Evolutionary conservation across 1,140 invertebrate species (phyloP).

Genomic region (Trichonephila clavata): DNA sequence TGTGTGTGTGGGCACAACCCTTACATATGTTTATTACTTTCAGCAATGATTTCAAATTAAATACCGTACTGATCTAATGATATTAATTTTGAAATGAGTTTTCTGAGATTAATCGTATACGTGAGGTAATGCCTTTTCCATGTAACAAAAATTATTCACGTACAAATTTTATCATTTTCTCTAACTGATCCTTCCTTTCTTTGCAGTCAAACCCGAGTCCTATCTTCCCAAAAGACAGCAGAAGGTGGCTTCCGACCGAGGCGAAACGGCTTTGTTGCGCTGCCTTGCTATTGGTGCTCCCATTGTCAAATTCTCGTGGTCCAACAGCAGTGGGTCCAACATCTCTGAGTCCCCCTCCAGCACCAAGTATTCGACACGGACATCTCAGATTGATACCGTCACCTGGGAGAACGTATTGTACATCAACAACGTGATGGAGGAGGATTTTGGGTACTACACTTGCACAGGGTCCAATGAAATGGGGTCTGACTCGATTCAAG

Average conservation of each 20-base stretch:
- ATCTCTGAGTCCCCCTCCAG: slow-evolving; percentile 83
- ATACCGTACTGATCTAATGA: too few relatives aligned
- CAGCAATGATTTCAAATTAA: too few relatives aligned
- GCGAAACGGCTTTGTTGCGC: slow-evolving; percentile 88
- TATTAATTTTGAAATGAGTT: too few relatives aligned
- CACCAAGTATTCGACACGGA: slow-evolving; percentile 86
- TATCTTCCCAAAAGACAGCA: slow-evolving; percentile 88
- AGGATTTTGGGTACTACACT: slow-evolving; percentile 94
- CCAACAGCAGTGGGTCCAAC: slow-evolving; percentile 85
- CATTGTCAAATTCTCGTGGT: slow-evolving; percentile 91
- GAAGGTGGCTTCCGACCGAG: slow-evolving; percentile 93
- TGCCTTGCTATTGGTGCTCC: slow-evolving; percentile 92
- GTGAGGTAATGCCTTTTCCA: too few relatives aligned
- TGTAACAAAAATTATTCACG: too few relatives aligned
- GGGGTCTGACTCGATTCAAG: slow-evolving; percentile 88
- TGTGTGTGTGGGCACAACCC: too few relatives aligned
- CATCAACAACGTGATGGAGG: slow-evolving; percentile 89
- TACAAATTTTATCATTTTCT: too few relatives aligned
- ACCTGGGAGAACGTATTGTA: slow-evolving; percentile 89
- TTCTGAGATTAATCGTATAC: too few relatives aligned
- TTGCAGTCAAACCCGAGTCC: slow-evolving; percentile 92
- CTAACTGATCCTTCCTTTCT: background rate
- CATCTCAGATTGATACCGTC: slow-evolving; percentile 84
- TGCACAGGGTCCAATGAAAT: slow-evolving; percentile 93
- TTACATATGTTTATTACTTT: too few relatives aligned